Evolutionary conservation across 2,888 invertebrate species (phyloP).

Genomic region (Limnephilus auricula): DNA sequence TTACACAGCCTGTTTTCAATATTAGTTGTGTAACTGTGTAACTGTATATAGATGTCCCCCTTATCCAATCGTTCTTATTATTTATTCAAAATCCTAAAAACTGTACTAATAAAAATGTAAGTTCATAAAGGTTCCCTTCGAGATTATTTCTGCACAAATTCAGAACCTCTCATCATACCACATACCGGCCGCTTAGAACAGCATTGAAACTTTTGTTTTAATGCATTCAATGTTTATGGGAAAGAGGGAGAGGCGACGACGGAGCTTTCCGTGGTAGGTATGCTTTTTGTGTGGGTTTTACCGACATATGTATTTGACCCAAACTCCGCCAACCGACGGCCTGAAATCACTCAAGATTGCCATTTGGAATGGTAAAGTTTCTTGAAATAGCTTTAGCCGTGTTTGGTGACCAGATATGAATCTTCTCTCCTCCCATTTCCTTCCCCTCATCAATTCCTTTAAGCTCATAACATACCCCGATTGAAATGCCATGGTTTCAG

Average conservation of each 20-base stretch:
- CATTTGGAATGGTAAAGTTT: too few species aligned
- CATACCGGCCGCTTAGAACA: neutral
- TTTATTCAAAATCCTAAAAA: neutral
- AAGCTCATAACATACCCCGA: too few species aligned
- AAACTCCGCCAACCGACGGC: slow-evolving; percentile 16
- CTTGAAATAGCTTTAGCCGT: too few species aligned
- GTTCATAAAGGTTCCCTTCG: neutral
- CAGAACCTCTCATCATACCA: too few species aligned
- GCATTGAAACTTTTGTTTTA: neutral
- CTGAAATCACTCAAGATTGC: slow-evolving; percentile 21
- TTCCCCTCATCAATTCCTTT: too few species aligned
- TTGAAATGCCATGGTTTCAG: too few species aligned
- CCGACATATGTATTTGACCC: neutral
- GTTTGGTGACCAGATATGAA: too few species aligned
- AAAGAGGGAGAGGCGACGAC: neutral
- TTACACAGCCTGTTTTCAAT: neutral
- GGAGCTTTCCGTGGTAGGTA: neutral
- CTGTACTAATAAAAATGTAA: neutral
- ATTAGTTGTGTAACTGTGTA: neutral
- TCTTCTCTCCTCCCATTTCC: too few species aligned
- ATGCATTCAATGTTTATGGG: neutral
- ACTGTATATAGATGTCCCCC: neutral
- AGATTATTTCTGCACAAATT: neutral
- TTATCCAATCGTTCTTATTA: neutral
- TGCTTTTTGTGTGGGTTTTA: neutral